Evolutionary conservation across 2,113 vertebrate species (phyloP).

Genomic region (Sylvia atricapilla): DNA sequence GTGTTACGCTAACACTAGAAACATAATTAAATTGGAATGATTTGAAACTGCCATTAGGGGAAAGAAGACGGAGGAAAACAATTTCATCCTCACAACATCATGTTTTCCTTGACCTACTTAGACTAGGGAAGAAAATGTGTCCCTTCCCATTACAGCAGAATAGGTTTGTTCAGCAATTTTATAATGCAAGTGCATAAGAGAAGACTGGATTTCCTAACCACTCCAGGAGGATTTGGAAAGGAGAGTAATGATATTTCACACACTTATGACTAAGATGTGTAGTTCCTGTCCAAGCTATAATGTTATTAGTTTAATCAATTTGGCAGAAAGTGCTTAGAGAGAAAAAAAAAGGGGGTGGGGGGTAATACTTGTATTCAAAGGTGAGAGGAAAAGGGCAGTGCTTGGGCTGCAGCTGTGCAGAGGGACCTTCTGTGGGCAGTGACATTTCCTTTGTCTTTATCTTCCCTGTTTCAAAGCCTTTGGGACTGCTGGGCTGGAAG

Average conservation of each 20-base stretch:
- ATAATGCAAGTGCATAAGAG: neutral
- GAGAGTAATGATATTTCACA: neutral
- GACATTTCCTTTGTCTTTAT: neutral
- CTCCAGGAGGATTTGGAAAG: neutral
- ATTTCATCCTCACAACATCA: constrained; percentile 33
- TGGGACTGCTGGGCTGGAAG: fast-evolving
- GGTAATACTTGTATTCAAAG: neutral
- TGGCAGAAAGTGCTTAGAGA: neutral
- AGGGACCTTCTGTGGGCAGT: neutral
- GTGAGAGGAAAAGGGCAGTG: neutral
- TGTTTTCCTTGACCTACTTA: constrained; percentile 68
- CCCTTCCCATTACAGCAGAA: constrained; percentile 10
- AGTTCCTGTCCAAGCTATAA: neutral
- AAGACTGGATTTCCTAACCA: neutral
- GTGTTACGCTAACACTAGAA: neutral
- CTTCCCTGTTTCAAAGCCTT: neutral
- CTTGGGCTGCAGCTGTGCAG: neutral
- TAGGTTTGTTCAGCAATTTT: constrained; percentile 54
- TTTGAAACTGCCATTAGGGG: constrained; percentile 18
- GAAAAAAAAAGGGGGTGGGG: neutral
- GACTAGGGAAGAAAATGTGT: constrained; percentile 8
- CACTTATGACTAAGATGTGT: neutral
- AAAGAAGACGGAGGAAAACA: neutral
- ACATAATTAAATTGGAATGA: constrained; percentile 29
- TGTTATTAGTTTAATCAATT: constrained; percentile 8